Conservation (phyloP, 2,888 invertebrate genomes). For the Tanytarsus gracilentus region DNA sequence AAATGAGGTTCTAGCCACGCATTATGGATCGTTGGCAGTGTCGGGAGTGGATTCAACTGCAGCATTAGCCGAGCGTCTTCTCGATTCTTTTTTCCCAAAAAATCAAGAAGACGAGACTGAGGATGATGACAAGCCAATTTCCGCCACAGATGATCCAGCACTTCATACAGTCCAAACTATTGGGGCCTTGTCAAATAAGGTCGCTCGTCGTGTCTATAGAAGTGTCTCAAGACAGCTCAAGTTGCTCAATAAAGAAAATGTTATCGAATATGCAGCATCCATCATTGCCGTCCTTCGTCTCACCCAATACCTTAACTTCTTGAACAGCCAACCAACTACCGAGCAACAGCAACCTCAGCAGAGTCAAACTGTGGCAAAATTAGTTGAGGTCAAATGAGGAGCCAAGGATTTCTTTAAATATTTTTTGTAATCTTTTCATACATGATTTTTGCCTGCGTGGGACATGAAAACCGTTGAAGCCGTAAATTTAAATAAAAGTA, state of each 20-base stretch:
- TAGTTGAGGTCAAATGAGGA: not conserved
- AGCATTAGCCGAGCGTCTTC: slow-evolving; percentile 57
- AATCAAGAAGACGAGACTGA: slow-evolving; percentile 40
- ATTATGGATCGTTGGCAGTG: slow-evolving; percentile 58
- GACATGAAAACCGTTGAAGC: too few species aligned
- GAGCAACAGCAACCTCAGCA: slow-evolving; percentile 32
- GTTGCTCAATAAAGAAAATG: slow-evolving; percentile 44
- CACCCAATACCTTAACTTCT: slow-evolving; percentile 45
- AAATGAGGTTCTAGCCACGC: slow-evolving; percentile 58
- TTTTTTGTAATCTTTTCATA: too few species aligned
- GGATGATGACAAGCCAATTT: too few species aligned
- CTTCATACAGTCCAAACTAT: slow-evolving; percentile 64
- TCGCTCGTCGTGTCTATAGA: slow-evolving; percentile 59
- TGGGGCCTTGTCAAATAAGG: slow-evolving; percentile 60
- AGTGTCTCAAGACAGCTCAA: slow-evolving; percentile 55
- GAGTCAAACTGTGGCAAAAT: not conserved
- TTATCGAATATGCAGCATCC: slow-evolving; percentile 46
- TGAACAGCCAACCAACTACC: slow-evolving; percentile 43
- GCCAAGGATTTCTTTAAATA: too few species aligned
- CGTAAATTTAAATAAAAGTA: too few species aligned
- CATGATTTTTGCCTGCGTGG: too few species aligned
- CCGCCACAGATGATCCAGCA: slow-evolving; percentile 54
- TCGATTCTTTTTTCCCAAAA: slow-evolving; percentile 66
- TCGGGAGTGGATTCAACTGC: slow-evolving; percentile 59
- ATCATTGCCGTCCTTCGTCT: slow-evolving; percentile 45